Percentiles rank a stretch among this genome's conserved stretches.
Evolutionary conservation across 2,888 invertebrate genomes (phyloP).

Genomic region (Periphyllus acericola): DNA sequence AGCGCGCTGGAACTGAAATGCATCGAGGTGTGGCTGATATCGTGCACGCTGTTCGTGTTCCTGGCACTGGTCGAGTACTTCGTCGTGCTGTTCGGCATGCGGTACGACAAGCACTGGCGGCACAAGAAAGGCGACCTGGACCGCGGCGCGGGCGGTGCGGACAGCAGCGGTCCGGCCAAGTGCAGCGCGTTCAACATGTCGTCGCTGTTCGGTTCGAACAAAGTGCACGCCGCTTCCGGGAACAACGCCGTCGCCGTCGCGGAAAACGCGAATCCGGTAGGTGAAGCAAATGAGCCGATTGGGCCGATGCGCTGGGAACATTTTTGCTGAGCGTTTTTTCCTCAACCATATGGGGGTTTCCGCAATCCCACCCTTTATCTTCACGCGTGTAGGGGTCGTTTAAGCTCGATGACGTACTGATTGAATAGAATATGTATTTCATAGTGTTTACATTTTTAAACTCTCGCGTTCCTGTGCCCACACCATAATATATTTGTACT

Average conservation of each 20-base stretch:
- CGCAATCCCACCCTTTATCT: no score
- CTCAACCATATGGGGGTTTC: no score
- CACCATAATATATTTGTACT: no score
- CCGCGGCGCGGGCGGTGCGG: neutral
- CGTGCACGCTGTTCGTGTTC: slow-evolving; percentile 75
- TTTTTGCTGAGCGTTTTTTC: no score
- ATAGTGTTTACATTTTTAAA: no score
- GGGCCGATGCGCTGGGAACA: neutral
- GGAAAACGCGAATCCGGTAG: neutral
- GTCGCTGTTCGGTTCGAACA: slow-evolving; percentile 67
- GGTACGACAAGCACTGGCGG: slow-evolving; percentile 76
- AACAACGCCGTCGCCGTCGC: neutral
- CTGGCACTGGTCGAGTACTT: slow-evolving; percentile 75
- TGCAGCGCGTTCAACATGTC: slow-evolving; percentile 65
- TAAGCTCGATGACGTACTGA: no score
- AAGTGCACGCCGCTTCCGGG: slow-evolving; percentile 28
- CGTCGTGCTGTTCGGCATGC: slow-evolving; percentile 74
- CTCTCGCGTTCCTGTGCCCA: no score
- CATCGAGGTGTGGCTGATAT: slow-evolving; percentile 76
- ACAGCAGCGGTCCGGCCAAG: slow-evolving; percentile 24
- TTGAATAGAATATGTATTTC: no score
- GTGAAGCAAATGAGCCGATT: no score
- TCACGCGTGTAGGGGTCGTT: no score
- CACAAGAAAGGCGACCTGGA: slow-evolving; percentile 66
- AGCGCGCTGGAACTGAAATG: slow-evolving; percentile 74